Base-by-base conservation (phyloP, 30 jellyfish, hydroid and myxozoan species). In the Sanderia malayensis region DNA sequence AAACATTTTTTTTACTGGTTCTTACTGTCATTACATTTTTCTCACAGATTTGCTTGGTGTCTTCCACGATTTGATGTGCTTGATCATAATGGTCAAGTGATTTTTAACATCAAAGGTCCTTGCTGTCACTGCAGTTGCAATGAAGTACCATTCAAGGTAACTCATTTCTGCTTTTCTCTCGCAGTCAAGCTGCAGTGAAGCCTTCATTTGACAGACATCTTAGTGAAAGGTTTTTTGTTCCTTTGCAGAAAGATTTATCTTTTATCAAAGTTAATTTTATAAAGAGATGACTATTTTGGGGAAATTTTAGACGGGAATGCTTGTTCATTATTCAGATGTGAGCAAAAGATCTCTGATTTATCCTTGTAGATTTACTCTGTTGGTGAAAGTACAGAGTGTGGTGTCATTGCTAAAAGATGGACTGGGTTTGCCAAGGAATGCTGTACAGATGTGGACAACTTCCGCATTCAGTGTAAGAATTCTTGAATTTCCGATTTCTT, bases 371-470 rank as follows among this genome's bases (percentile, higher is more conserved):
- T 76, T 47, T 76, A 76, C 62, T 58, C 80, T 2, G 17, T 18
- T 24, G 80, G 87, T 26, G 87, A 76, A 46, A 58, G 61, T 6
- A 64, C 78, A 1, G 87, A 76, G 70, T 27, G 28, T 21, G 87
- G 87, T 6, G 71, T 76, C 24, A 76, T 76, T 34, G 87, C 87
- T 7, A 76, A 76, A 28, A 61, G 80, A 62, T 76, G 87, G 87
- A 61, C 73, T 76, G 87, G 87, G 21, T 1, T 73, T 1, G 87
- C 80, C 19, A 76, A 76, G 62, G 87, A 76, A 30, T 30, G 44
- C 31, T 76, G 87, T 63, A 76, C 87, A 2, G 87, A 76, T 76
- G 87, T 76, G 71, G 87, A 76, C 73, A 76, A 76, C 55, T 76
- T 76, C 72, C 49, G 87, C 33, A 76, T 76, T 76, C 73, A 74